These are phyloP conservation scores for Herpetotheres cachinnans DNA, from an alignment of 2,113 vertebrate genomes.

Conservation along the genomic window DNA sequence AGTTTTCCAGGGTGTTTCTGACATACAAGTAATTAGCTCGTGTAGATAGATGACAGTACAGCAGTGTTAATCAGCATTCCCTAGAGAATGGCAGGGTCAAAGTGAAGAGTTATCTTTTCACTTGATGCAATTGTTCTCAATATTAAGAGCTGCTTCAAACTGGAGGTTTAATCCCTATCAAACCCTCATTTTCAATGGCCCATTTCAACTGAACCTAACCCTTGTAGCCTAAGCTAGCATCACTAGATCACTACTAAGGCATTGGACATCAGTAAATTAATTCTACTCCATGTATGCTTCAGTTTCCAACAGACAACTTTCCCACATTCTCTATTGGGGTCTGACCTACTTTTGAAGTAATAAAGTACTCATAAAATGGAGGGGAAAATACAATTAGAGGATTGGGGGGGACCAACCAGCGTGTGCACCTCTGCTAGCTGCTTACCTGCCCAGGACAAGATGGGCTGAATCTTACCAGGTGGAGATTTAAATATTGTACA, in stretches of 20 bases:
- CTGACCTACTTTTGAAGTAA: background rate
- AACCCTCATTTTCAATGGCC: background rate
- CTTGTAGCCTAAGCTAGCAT: background rate
- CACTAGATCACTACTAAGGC: background rate
- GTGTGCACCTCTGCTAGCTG: background rate
- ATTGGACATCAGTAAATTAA: background rate
- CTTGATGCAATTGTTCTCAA: background rate
- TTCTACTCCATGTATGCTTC: background rate
- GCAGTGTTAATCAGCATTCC: background rate
- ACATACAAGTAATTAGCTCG: background rate
- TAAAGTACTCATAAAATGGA: background rate
- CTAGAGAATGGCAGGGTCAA: background rate
- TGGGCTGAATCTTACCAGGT: background rate
- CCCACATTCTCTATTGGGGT: background rate
- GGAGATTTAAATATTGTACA: background rate
- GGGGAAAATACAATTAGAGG: background rate
- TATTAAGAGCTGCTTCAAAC: background rate
- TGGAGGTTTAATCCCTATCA: background rate
- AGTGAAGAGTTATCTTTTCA: background rate
- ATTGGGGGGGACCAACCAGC: background rate
- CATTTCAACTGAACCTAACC: background rate
- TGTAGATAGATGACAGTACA: background rate
- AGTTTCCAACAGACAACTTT: background rate
- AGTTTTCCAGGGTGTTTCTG: background rate
- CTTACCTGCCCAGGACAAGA: fast-evolving